phyloP scores from a whole-genome alignment of 2,113 vertebrate genomes.

The Lontra canadensis region DNA sequence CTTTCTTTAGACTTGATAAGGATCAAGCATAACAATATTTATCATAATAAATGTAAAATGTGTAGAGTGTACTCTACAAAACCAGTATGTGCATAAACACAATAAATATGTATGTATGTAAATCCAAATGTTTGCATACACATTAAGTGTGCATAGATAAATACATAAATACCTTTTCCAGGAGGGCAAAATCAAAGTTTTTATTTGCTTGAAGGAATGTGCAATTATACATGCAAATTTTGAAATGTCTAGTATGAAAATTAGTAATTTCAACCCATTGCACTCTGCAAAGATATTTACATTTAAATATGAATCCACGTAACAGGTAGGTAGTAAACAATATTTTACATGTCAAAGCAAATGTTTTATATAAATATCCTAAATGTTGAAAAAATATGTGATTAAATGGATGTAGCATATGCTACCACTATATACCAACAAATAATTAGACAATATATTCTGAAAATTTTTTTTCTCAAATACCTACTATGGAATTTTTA shows the following conservation, averaged over 20 bases:
- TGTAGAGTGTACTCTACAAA: background rate
- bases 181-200: conserved; percentile 52
- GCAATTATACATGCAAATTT: conserved; percentile 75
- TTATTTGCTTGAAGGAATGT: conserved; percentile 64
- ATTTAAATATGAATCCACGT: conserved; percentile 77
- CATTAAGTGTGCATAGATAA: conserved; percentile 48
- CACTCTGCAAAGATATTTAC: conserved; percentile 63
- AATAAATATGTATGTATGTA: conserved; percentile 71
- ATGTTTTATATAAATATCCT: conserved; percentile 70
- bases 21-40: background rate
- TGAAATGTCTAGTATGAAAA: conserved; percentile 74
- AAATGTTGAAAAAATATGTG: conserved; percentile 57
- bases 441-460: conserved; percentile 28
- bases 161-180: conserved; percentile 58
- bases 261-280: conserved; percentile 47
- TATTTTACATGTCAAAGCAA: conserved; percentile 55
- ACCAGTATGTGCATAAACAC: conserved; percentile 28
- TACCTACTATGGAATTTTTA: background rate
- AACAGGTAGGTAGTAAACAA: conserved; percentile 70
- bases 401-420: conserved; percentile 53
- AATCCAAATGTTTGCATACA: conserved; percentile 65
- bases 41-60: conserved; percentile 6
- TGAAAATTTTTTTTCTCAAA: background rate
- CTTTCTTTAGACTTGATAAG: background rate
- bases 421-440: background rate